phyloP scores from a whole-genome alignment of 2,797 vertebrate species.

The Diglossa cyanea region DNA sequence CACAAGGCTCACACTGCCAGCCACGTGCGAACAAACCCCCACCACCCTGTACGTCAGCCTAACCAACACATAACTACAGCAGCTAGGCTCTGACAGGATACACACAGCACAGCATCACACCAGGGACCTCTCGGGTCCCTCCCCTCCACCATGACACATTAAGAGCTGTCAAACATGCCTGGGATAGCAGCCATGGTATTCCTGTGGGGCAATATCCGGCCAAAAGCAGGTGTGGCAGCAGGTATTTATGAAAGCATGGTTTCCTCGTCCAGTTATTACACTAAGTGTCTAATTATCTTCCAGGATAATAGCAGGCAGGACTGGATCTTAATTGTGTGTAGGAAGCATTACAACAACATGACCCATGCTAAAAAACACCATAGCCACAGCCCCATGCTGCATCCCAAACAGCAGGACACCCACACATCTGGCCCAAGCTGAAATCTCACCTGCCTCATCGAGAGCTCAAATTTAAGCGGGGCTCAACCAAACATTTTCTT shows the following conservation, averaged over 20 bases:
- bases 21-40: accelerated
- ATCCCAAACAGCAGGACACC: background rate
- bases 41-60: accelerated
- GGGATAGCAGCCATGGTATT: background rate
- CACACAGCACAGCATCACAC: background rate
- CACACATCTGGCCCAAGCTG: background rate
- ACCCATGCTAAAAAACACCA: background rate
- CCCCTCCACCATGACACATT: accelerated
- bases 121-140: background rate
- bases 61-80: background rate
- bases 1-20: background rate
- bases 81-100: accelerated
- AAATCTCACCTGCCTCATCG: background rate
- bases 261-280: background rate
- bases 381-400: background rate
- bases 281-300: conserved; percentile 42
- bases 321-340: conserved; percentile 42
- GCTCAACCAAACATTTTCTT: accelerated
- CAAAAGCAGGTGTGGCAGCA: conserved; percentile 8
- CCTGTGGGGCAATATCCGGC: conserved; percentile 34
- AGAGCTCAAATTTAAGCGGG: background rate
- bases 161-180: background rate
- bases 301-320: conserved; percentile 3
- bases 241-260: background rate
- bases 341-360: background rate